Conservation (phyloP, 2,888 invertebrate genomes). For the Diaperis boleti region DNA sequence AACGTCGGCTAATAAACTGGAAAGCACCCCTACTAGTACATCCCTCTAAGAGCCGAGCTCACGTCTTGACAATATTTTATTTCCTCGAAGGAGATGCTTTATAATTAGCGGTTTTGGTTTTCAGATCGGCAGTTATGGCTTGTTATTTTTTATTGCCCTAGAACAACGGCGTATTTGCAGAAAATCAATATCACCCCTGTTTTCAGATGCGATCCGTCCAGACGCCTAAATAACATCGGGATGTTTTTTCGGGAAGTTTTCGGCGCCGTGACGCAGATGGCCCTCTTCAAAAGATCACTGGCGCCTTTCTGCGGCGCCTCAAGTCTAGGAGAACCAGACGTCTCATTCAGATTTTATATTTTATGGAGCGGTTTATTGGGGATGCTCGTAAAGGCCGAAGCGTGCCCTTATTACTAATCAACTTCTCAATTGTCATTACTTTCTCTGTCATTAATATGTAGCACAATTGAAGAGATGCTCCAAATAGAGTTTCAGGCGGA, state of each 20-base stretch:
- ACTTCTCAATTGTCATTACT: not conserved
- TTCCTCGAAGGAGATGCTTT: not conserved
- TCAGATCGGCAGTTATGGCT: constrained; percentile 34
- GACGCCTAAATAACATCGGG: constrained; percentile 27
- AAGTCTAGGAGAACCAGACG: constrained; percentile 21
- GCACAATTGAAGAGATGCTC: too few species aligned
- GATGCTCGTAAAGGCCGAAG: constrained; percentile 14
- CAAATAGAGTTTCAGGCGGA: too few species aligned
- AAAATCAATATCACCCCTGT: constrained; percentile 39
- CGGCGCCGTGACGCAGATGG: constrained; percentile 50
- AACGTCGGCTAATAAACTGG: too few species aligned
- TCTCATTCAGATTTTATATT: constrained; percentile 25
- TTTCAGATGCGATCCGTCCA: constrained; percentile 12
- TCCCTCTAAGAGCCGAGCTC: not conserved
- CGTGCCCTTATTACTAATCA: constrained; percentile 18
- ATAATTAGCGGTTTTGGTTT: constrained; percentile 33
- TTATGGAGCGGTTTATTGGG: constrained; percentile 19
- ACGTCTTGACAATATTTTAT: not conserved
- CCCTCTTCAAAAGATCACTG: constrained; percentile 21
- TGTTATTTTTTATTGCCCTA: constrained; percentile 44
- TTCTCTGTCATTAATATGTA: not conserved
- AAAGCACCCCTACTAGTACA: too few species aligned
- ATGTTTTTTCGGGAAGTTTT: constrained; percentile 47
- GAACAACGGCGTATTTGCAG: constrained; percentile 36
- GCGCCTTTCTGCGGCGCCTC: constrained; percentile 36